A percentile compares a stretch with the other conserved stretches of the same genome.
phyloP scores from a whole-genome alignment of 2,113 vertebrate species.

The Xenopus borealis region DNA sequence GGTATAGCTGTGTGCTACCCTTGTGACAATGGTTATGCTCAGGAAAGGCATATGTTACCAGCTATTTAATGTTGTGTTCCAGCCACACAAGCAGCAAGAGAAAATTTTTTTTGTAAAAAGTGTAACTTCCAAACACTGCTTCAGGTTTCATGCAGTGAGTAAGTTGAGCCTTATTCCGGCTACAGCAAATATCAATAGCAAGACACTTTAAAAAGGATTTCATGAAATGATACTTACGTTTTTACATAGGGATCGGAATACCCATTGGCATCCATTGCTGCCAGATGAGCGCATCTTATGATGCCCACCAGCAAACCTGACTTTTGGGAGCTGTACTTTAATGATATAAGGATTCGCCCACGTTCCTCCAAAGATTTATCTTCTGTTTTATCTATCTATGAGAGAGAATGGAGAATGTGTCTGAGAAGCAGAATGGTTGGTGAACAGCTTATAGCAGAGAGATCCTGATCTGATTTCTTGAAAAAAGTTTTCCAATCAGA shows the following conservation, averaged over 20 bases:
- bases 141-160: background rate
- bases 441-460: too few relatives aligned
- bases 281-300: constrained; percentile 90
- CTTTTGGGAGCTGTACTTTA: constrained; percentile 96
- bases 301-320: constrained; percentile 92
- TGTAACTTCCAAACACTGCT: too few relatives aligned
- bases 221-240: constrained; percentile 76
- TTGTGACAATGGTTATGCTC: too few relatives aligned
- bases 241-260: constrained; percentile 98
- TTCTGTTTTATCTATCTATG: constrained; percentile 93
- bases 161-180: background rate
- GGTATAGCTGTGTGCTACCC: too few relatives aligned
- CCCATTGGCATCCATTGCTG: constrained; percentile 97
- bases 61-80: too few relatives aligned
- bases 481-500: background rate
- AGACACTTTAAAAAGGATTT: background rate
- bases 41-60: too few relatives aligned
- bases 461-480: too few relatives aligned
- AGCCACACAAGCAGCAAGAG: too few relatives aligned
- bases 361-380: constrained; percentile 96
- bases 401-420: constrained; percentile 32
- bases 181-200: background rate
- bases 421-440: too few relatives aligned
- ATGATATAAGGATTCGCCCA: constrained; percentile 94
- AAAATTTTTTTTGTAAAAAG: too few relatives aligned